Percentiles rank a stretch among this genome's conserved stretches.
These are phyloP conservation scores for Araneus ventricosus DNA, from an alignment of 1,140 invertebrate species.

Conservation along the genomic window DNA sequence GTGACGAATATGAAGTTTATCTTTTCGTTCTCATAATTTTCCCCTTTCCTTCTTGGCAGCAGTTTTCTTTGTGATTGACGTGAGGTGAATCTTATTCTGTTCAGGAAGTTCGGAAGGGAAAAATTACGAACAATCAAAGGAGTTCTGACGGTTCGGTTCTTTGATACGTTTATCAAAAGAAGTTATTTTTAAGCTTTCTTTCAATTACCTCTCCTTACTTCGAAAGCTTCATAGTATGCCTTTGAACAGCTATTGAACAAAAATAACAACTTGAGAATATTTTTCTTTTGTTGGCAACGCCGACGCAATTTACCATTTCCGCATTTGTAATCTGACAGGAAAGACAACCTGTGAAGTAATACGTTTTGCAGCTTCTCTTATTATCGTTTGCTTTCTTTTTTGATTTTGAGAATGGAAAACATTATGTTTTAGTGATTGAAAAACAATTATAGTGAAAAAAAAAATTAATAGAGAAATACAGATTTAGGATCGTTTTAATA, in stretches of 20 bases:
- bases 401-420: no score
- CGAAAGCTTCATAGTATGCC: not conserved
- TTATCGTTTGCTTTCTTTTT: no score
- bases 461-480: no score
- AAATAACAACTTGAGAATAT: not conserved
- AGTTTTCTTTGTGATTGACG: not conserved
- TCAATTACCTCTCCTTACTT: not conserved
- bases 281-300: not conserved
- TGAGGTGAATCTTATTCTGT: not conserved
- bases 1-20: not conserved
- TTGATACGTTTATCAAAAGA: conserved; percentile 11
- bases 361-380: not conserved
- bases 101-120: not conserved
- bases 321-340: not conserved
- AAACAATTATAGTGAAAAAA: no score
- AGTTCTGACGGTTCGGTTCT: not conserved
- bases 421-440: no score
- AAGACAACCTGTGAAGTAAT: not conserved
- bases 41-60: not conserved
- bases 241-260: not conserved
- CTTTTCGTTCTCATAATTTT: not conserved
- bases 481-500: no score
- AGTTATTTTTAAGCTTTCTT: conserved; percentile 10
- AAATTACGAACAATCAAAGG: not conserved
- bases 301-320: not conserved